These are phyloP conservation scores for Ligdia adustata DNA, from an alignment of 2,888 invertebrate species.

Conservation along the genomic window DNA sequence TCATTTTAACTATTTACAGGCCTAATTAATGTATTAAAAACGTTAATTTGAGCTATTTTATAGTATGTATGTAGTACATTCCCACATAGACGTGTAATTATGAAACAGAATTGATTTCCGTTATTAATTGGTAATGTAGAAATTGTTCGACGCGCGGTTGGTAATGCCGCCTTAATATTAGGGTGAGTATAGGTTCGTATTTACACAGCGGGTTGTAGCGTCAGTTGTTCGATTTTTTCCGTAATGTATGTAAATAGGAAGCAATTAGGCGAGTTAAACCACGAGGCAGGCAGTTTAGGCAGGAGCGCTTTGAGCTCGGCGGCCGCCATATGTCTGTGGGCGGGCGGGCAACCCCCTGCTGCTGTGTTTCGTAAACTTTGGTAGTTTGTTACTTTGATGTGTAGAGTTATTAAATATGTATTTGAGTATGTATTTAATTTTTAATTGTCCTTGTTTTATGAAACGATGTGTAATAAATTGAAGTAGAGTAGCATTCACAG, in stretches of 20 bases:
- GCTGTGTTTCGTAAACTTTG: conserved; percentile 38
- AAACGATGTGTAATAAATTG: no score
- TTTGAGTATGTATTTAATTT: conserved; percentile 21
- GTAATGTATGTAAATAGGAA: conserved; percentile 83
- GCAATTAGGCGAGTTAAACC: conserved; percentile 83
- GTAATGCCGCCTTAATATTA: conserved; percentile 38
- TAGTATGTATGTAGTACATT: conserved; percentile 48
- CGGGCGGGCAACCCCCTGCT: conserved; percentile 52
- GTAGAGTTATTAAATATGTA: conserved; percentile 28
- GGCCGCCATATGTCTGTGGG: conserved; percentile 75
- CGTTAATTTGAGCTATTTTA: conserved; percentile 30
- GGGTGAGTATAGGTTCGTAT: conserved; percentile 48
- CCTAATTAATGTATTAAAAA: conserved; percentile 46
- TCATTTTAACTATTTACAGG: conserved; percentile 51
- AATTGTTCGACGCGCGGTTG: conserved; percentile 57
- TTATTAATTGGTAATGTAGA: conserved; percentile 63
- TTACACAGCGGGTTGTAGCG: conserved; percentile 69
- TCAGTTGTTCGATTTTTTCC: conserved; percentile 77
- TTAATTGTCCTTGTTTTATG: no score
- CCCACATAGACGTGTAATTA: conserved; percentile 61
- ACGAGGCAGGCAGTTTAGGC: conserved; percentile 82
- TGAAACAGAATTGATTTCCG: conserved; percentile 70
- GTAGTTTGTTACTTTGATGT: conserved; percentile 33
- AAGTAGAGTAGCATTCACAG: no score
- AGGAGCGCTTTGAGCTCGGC: conserved; percentile 73